A percentile compares a stretch with the other conserved stretches of the same genome.
phyloP scores from a whole-genome alignment of 2,113 vertebrate species.

The Telmatochromis brichardi region DNA sequence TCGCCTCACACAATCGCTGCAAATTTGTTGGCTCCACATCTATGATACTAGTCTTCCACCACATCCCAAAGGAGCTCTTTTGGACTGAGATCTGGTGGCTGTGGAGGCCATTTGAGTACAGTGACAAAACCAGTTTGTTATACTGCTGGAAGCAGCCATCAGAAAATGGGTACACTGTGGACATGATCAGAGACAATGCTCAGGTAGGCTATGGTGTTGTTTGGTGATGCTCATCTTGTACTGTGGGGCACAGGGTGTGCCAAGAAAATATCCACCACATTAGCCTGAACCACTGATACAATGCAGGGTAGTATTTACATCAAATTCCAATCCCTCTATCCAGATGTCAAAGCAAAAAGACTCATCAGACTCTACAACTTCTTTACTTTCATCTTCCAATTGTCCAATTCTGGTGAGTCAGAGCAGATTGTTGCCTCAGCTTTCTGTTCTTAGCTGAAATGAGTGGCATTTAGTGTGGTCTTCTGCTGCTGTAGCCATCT shows the following conservation, averaged over 20 bases:
- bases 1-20: not conserved
- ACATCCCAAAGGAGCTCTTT: not conserved
- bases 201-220: not conserved
- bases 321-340: not conserved
- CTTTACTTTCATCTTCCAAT: not conserved
- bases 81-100: not conserved
- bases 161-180: not conserved
- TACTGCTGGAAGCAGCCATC: not conserved
- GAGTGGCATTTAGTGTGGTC: not conserved
- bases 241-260: not conserved
- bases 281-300: not conserved
- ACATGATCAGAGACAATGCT: not conserved
- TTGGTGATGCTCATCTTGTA: not conserved
- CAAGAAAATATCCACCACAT: not conserved
- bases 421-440: not conserved
- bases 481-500: not conserved
- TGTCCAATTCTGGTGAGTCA: not conserved
- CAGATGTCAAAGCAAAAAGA: not conserved
- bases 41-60: not conserved
- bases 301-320: not conserved
- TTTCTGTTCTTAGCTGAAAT: not conserved
- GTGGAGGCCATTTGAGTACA: not conserved
- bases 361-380: not conserved
- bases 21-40: not conserved
- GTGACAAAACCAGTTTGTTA: not conserved